Conservation (phyloP, 2,888 invertebrate species). For the Cheilosia vulpina region DNA sequence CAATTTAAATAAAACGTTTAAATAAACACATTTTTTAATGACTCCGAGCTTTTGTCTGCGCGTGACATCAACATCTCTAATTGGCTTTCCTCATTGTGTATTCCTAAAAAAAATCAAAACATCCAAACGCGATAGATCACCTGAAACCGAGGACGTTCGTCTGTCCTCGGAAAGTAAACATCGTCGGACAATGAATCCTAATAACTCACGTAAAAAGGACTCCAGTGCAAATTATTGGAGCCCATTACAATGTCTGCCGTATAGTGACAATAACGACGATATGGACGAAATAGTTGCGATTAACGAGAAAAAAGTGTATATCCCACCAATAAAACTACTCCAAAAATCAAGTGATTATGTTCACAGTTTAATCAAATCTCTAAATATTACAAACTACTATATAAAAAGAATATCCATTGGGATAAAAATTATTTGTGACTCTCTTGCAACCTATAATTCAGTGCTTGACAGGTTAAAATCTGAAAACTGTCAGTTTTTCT, state of each 20-base stretch:
- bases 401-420: too few species aligned
- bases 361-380: neutral
- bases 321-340: neutral
- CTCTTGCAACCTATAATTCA: too few species aligned
- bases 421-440: too few species aligned
- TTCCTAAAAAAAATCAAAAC: neutral
- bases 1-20: too few species aligned
- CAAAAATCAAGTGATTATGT: conserved; percentile 8
- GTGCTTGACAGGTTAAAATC: too few species aligned
- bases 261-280: neutral
- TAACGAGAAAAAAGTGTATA: too few species aligned
- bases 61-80: neutral
- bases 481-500: too few species aligned
- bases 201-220: neutral
- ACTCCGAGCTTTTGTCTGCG: conserved; percentile 7
- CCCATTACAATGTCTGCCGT: too few species aligned
- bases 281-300: too few species aligned
- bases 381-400: too few species aligned
- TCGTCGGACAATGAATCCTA: neutral
- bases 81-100: neutral
- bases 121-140: conserved; percentile 19
- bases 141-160: conserved; percentile 2
- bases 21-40: too few species aligned
- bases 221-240: conserved; percentile 4
- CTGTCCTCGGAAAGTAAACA: too few species aligned